Conservation (phyloP, 92 coral and sea anemone genomes). For the Epizoanthus scotinus region DNA sequence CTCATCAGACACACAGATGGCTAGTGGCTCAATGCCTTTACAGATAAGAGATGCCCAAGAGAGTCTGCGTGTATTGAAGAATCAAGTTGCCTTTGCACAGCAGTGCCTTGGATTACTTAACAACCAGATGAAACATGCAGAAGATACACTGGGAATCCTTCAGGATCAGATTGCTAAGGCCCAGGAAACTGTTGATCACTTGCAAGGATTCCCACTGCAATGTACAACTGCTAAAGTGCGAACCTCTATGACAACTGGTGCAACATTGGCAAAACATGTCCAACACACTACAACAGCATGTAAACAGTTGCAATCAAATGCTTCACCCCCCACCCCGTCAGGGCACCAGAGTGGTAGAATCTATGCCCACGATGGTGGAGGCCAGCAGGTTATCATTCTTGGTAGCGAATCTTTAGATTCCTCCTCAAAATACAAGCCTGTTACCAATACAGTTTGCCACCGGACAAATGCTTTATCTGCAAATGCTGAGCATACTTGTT, state of each 20-base stretch:
- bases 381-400: constrained; percentile 53
- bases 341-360: constrained; percentile 49
- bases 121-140: constrained; percentile 91
- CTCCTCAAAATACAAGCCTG: constrained; percentile 27
- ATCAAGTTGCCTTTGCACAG: constrained; percentile 84
- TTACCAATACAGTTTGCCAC: background rate
- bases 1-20: background rate
- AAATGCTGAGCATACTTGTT: background rate
- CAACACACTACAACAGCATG: background rate
- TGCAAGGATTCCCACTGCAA: constrained; percentile 1
- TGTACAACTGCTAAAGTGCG: constrained; percentile 34
- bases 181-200: constrained; percentile 66
- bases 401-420: constrained; percentile 36
- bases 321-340: constrained; percentile 5
- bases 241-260: background rate
- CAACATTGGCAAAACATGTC: background rate
- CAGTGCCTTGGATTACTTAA: constrained; percentile 84
- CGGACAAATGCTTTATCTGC: background rate
- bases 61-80: constrained; percentile 68
- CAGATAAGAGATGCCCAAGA: constrained; percentile 68
- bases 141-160: constrained; percentile 84
- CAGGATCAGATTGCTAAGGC: constrained; percentile 85
- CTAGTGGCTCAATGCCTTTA: constrained; percentile 1
- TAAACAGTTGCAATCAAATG: constrained; percentile 26
- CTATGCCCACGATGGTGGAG: constrained; percentile 60